Evolutionary conservation across 2,113 vertebrate genomes (phyloP).

Genomic region (Pontoporia blainvillei): DNA sequence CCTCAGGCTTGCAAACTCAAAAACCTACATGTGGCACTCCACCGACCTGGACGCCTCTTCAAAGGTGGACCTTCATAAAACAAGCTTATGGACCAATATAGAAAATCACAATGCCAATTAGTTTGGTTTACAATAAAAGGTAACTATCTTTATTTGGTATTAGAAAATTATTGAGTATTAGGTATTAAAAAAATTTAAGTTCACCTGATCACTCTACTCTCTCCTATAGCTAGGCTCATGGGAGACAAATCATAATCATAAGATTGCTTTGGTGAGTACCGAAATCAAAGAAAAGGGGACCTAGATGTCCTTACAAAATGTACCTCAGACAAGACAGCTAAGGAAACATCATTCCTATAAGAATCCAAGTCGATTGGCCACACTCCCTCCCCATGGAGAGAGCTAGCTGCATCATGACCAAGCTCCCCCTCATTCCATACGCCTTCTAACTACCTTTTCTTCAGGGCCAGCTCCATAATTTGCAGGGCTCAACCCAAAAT

Average conservation of each 20-base stretch:
- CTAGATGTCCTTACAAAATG: background rate
- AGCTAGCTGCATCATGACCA: background rate
- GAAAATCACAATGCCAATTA: background rate
- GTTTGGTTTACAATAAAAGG: background rate
- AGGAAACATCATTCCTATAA: background rate
- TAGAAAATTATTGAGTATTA: background rate
- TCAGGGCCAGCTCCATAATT: background rate
- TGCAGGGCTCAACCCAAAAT: background rate
- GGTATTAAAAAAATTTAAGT: background rate
- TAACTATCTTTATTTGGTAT: background rate
- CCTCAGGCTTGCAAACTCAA: background rate
- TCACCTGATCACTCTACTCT: background rate
- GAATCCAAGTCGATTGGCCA: background rate
- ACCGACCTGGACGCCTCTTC: background rate
- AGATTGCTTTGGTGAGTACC: background rate
- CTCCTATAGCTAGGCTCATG: background rate
- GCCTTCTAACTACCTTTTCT: background rate
- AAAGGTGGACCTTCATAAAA: background rate
- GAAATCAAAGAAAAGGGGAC: background rate
- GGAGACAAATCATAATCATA: background rate
- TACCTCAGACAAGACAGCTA: background rate
- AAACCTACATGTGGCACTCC: background rate
- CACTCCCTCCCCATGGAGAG: rapidly evolving
- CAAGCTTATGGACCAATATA: background rate
- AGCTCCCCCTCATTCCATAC: background rate